Evolutionary conservation across 2,888 invertebrate species (phyloP).

Genomic region (Beris morrisii): DNA sequence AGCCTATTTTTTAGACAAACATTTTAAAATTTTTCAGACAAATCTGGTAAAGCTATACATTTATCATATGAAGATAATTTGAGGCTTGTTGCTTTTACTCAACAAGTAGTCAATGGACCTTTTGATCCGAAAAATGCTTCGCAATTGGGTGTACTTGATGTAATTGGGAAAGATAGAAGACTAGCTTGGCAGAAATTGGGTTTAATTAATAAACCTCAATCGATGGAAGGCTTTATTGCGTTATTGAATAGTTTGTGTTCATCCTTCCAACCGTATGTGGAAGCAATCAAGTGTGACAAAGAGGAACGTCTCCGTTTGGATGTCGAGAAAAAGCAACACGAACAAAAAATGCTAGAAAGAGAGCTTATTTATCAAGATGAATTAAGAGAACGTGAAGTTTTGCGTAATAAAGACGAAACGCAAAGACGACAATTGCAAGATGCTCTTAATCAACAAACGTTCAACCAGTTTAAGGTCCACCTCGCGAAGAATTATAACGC

Average conservation of each 20-base stretch:
- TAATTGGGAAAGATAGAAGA: conserved; percentile 90
- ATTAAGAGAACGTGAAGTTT: conserved; percentile 47
- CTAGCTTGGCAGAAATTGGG: conserved; percentile 93
- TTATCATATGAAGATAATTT: conserved; percentile 92
- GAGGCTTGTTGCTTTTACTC: conserved; percentile 87
- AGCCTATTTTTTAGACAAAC: background rate
- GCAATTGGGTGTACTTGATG: conserved; percentile 89
- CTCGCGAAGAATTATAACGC: conserved; percentile 2
- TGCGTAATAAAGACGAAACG: conserved; percentile 49
- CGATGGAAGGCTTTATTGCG: conserved; percentile 91
- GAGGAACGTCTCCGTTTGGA: conserved; percentile 67
- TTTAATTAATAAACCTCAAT: conserved; percentile 79
- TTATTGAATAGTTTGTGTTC: conserved; percentile 83
- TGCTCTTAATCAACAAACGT: conserved; percentile 93
- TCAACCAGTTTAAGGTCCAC: conserved; percentile 73
- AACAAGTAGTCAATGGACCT: conserved; percentile 87
- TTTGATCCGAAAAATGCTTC: conserved; percentile 72
- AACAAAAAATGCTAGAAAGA: conserved; percentile 54
- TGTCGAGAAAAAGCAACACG: conserved; percentile 49
- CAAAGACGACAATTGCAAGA: conserved; percentile 82
- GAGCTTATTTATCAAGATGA: conserved; percentile 63
- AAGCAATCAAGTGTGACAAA: conserved; percentile 86
- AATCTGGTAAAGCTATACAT: conserved; percentile 96
- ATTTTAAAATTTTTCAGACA: conserved; percentile 64
- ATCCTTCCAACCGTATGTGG: conserved; percentile 86